Evolutionary conservation across 2,797 vertebrate species (phyloP).

Genomic region (Hydrophis major): DNA sequence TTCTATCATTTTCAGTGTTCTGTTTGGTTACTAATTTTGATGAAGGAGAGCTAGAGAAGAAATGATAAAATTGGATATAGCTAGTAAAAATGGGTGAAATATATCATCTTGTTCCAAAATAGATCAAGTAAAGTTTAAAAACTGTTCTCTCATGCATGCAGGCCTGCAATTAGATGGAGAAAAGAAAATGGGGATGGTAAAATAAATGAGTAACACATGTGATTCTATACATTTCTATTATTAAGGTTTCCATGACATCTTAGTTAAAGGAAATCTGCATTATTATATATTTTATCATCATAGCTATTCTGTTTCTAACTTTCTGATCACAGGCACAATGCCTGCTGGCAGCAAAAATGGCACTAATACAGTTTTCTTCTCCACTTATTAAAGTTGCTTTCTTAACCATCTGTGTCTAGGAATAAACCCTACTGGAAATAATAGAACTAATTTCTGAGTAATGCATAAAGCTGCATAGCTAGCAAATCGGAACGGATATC

Average conservation of each 20-base stretch:
- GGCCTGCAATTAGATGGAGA: slow-evolving; percentile 45
- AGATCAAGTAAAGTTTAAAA: slow-evolving; percentile 30
- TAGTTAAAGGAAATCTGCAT: slow-evolving; percentile 23
- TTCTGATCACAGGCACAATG: slow-evolving; percentile 30
- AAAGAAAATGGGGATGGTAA: slow-evolving; percentile 23
- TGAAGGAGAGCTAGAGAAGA: background rate
- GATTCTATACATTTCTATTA: slow-evolving; percentile 39
- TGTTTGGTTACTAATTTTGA: slow-evolving; percentile 14
- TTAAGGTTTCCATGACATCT: slow-evolving; percentile 33
- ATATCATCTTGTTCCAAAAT: slow-evolving; percentile 11
- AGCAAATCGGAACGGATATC: background rate
- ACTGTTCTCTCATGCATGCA: slow-evolving; percentile 19
- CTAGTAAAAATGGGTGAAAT: background rate
- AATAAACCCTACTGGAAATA: background rate
- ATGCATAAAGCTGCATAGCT: background rate
- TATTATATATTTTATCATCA: background rate
- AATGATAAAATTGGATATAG: slow-evolving; percentile 9
- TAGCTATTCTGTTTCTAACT: background rate
- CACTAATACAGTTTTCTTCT: background rate
- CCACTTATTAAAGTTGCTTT: background rate
- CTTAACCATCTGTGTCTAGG: background rate
- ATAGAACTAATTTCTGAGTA: background rate
- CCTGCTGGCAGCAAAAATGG: background rate
- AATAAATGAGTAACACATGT: slow-evolving; percentile 23
- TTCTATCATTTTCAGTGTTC: slow-evolving; percentile 18